A percentile compares a stretch with the other conserved stretches of the same genome.
These are phyloP conservation scores for Gandaritis pyraliata DNA, from an alignment of 2,888 invertebrate species.

Conservation along the genomic window DNA sequence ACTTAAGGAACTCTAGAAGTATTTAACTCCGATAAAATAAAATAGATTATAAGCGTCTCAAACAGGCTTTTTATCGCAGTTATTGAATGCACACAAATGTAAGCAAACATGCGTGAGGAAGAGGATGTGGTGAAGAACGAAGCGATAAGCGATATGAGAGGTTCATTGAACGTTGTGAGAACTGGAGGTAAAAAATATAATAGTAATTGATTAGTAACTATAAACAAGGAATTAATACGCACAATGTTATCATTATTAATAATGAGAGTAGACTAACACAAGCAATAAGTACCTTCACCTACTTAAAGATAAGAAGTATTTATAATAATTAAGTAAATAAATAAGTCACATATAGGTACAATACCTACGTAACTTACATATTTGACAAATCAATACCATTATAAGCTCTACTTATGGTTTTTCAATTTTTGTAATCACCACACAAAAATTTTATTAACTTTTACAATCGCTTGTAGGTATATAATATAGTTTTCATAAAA, in stretches of 20 bases:
- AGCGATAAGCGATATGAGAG: slow-evolving; percentile 31
- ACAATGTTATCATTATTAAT: slow-evolving; percentile 19
- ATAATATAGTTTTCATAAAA: not conserved
- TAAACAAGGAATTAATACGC: slow-evolving; percentile 11
- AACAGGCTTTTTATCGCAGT: slow-evolving; percentile 51
- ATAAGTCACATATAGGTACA: no score
- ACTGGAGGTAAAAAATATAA: slow-evolving; percentile 15
- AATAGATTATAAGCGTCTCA: slow-evolving; percentile 46
- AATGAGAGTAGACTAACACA: slow-evolving; percentile 1
- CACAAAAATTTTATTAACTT: no score
- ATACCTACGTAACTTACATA: no score
- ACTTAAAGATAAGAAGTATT: not conserved
- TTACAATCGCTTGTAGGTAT: no score
- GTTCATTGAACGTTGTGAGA: slow-evolving; percentile 27
- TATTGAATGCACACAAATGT: slow-evolving; percentile 56
- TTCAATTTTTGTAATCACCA: no score
- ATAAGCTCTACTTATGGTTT: no score
- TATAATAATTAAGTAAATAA: no score
- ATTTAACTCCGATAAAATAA: slow-evolving; percentile 47
- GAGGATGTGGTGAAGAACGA: slow-evolving; percentile 37
- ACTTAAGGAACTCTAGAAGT: slow-evolving; percentile 35
- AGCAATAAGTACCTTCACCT: not conserved
- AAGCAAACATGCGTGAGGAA: slow-evolving; percentile 54
- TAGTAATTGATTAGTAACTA: slow-evolving; percentile 13
- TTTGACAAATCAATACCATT: no score